Base-by-base conservation (phyloP, 2,888 invertebrate genomes). In the Polydrusus tereticollis region DNA sequence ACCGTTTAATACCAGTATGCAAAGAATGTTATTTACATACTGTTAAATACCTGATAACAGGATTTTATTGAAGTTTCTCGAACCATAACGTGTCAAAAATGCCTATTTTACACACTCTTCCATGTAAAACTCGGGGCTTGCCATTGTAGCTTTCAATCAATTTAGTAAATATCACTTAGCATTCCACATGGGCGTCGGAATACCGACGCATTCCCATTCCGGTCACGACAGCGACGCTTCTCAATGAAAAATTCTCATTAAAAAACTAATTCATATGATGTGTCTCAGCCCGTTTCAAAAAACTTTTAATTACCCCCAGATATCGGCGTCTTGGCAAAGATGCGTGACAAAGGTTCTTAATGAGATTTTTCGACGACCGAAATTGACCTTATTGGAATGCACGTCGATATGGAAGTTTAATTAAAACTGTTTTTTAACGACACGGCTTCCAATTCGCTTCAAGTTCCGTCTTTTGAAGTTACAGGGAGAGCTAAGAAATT, bases 311-410 rank as follows among this genome's bases (percentile, higher is more conserved):
- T 67, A 59, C 59, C 47, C n/a, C 12, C n/a, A n/a, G 59, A 59
- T 58, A 41, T 58, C 59, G 43, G 26, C 45, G 58, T 38, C 36
- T 47, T 52, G 36, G 66, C 29, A 47, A 33, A 14, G 23, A 43
- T 23, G 59, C 63, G 63, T 63, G 69, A 69, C 63, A 50, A 63
- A 41, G 62, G 55, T 59, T 60, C 50, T 52, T 60, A 69, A 69
- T 69, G 68, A 69, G 68, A 69, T 69, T 69, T 67, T 69, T 63
- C 69, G 69, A 18, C 43, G 16, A 45, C 57, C 55, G 33, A 38
- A 64, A 21, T 52, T 52, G 64, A 23, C 47, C 52, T 38, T 52
- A 60, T 62, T 69, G 43, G 55, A 63, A 63, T 57, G 69, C 69
- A 29, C 57, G 55, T 63, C 69, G 57, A 38, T 33, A 20, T n/a